These are phyloP conservation scores for Monomorium pharaonis DNA, from an alignment of 1,140 invertebrate genomes.

Conservation along the genomic window DNA sequence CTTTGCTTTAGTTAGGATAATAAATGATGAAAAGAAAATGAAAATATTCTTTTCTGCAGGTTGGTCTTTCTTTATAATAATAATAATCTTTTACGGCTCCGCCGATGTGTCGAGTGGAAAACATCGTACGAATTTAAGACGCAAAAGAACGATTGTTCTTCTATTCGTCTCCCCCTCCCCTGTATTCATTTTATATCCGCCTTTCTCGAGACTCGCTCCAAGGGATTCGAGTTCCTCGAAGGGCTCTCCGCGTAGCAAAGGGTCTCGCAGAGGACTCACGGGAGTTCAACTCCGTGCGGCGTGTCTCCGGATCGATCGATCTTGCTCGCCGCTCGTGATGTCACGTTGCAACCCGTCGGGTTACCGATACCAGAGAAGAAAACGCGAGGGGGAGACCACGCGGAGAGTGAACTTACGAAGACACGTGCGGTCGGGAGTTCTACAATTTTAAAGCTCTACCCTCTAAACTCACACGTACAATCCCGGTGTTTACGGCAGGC, in stretches of 20 bases:
- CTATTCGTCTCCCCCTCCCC: not conserved
- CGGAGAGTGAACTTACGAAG: not conserved
- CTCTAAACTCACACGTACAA: not conserved
- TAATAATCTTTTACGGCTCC: not conserved
- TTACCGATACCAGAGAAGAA: constrained; percentile 33
- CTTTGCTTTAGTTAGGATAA: not conserved
- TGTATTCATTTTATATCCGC: not conserved
- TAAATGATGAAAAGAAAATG: not conserved
- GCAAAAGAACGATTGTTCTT: not conserved
- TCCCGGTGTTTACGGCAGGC: not conserved
- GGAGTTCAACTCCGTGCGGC: constrained; percentile 41
- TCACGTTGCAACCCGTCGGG: constrained; percentile 37
- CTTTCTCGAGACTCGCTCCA: constrained; percentile 9
- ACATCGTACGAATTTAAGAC: not conserved
- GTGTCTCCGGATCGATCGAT: constrained; percentile 51
- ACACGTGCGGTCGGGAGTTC: not conserved
- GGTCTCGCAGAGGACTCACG: not conserved
- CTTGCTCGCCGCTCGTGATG: constrained; percentile 18
- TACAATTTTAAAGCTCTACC: constrained; percentile 2
- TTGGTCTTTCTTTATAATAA: constrained; percentile 19
- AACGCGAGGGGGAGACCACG: not conserved
- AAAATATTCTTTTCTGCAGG: not conserved
- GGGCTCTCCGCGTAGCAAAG: not conserved
- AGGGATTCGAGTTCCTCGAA: constrained; percentile 10
- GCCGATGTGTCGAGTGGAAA: constrained; percentile 14